Conservation (phyloP, 2,888 invertebrate species). For the Zeuzera pyrina region DNA sequence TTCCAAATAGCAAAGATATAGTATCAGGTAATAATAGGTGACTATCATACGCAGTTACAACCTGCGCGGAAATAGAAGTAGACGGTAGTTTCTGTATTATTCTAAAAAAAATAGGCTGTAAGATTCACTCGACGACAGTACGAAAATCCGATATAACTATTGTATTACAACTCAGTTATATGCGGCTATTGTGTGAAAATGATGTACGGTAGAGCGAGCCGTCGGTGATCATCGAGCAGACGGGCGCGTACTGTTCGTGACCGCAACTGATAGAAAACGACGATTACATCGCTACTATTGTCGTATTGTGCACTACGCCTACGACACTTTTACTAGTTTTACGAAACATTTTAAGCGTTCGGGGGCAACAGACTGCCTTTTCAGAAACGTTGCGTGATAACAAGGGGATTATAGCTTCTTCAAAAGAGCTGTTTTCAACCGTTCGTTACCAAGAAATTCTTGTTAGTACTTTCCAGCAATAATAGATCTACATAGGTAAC, state of each 20-base stretch:
- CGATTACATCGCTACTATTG: constrained; percentile 61
- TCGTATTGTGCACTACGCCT: constrained; percentile 58
- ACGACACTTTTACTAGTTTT: constrained; percentile 64
- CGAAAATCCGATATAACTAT: no score
- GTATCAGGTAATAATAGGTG: no score
- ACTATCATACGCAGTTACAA: no score
- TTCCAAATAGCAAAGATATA: no score
- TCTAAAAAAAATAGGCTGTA: no score
- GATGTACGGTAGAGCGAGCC: constrained; percentile 22
- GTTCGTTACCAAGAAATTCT: no score
- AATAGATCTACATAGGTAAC: no score
- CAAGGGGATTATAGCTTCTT: constrained; percentile 37
- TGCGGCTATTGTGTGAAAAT: constrained; percentile 21
- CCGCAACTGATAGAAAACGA: constrained; percentile 68
- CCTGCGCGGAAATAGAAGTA: no score
- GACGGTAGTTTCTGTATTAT: no score
- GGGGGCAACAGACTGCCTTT: constrained; percentile 41
- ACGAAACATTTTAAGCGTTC: constrained; percentile 53
- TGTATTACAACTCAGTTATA: no score
- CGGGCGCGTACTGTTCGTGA: constrained; percentile 57
- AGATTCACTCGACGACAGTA: no score
- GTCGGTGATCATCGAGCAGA: constrained; percentile 37
- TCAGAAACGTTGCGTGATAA: constrained; percentile 47
- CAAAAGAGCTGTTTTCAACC: constrained; percentile 18
- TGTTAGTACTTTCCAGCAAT: no score